Base-by-base conservation (phyloP, 2,113 vertebrate species). In the Ochotona princeps region DNA sequence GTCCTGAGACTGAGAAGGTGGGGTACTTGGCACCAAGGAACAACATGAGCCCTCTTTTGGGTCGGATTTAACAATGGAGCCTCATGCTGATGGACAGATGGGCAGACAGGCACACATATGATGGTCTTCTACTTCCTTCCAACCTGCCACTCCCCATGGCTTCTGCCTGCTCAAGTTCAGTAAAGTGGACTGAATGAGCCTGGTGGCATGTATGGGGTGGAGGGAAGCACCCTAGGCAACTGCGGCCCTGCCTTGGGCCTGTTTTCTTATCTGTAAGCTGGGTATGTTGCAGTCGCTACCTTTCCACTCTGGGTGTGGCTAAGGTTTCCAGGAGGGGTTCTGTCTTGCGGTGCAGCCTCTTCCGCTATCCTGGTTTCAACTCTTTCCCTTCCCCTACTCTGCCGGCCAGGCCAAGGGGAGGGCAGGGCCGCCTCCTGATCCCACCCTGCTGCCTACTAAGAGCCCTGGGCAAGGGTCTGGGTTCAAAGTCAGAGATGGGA, bases 201-300 rank as follows among this genome's bases (percentile, higher is more conserved):
- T 44, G 38, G 38, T 44, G 38, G 38, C 38, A 44, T 44, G 38
- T 44, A 44, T 44, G 38, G 38, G 38, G 38, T 57, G 54, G 54
- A 17, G 54, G 17, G 54, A 17, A 0, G 28, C 0, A 0, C 38
- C 0, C 0, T 0, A 3, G 20, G 49, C 32, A 30, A n/a, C 83
- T 10, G 28, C 8, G 38, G 38, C 26, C 38, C 25, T 67, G 44
- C 25, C 10, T 3, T 4, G 30, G 32, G 49, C 69, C 51, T 0
- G 63, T 32, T 78, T 82, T n/a, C 35, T 78, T 49, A 25, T 23
- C 49, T 30, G 60, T 30, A 28, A 65, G 1, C 70, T 15, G 15
- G 10, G 44, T 47, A 17, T 44, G 38, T 4, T 44, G 38, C 6
- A 44, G 38, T 44, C 38, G 6, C 4, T 44, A 44, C 38, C 26